These are phyloP conservation scores for Octonoba sinensis DNA, from an alignment of 2,888 invertebrate species.

Conservation along the genomic window DNA sequence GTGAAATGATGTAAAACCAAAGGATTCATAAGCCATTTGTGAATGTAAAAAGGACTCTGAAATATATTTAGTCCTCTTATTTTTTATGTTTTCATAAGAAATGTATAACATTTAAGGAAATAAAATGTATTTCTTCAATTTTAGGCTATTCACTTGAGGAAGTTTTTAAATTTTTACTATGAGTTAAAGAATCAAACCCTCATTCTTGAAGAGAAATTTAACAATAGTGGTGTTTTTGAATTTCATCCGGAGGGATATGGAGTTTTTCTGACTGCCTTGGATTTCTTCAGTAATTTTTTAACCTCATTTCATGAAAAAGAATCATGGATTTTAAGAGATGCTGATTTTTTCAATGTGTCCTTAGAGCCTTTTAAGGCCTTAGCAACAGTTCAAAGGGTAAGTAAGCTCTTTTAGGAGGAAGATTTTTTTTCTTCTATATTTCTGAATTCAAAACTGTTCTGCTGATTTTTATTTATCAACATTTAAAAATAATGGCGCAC, in stretches of 20 bases:
- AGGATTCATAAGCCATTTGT: too few species aligned
- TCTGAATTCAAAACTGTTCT: background rate
- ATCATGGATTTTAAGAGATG: constrained; percentile 76
- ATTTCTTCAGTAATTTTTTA: constrained; percentile 68
- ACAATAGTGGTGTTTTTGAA: constrained; percentile 78
- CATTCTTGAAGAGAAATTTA: constrained; percentile 79
- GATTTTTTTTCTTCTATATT: background rate
- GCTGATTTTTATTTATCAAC: too few species aligned
- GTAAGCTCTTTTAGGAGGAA: constrained; percentile 8
- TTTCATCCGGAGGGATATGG: constrained; percentile 73
- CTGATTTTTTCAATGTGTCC: constrained; percentile 83
- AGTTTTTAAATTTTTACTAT: constrained; percentile 80
- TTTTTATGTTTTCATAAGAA: background rate
- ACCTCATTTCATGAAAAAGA: constrained; percentile 77
- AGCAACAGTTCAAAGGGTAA: constrained; percentile 70
- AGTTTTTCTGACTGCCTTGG: constrained; percentile 70
- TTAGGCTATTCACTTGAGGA: constrained; percentile 75
- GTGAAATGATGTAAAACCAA: too few species aligned
- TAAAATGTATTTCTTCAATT: constrained; percentile 6
- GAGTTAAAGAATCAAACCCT: constrained; percentile 80
- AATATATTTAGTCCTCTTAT: too few species aligned
- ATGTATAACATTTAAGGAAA: background rate
- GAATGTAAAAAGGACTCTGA: too few species aligned
- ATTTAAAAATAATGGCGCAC: too few species aligned
- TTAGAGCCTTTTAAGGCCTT: constrained; percentile 76